These are phyloP conservation scores for Coendou prehensilis DNA, from an alignment of 2,797 vertebrate genomes.

Conservation along the genomic window DNA sequence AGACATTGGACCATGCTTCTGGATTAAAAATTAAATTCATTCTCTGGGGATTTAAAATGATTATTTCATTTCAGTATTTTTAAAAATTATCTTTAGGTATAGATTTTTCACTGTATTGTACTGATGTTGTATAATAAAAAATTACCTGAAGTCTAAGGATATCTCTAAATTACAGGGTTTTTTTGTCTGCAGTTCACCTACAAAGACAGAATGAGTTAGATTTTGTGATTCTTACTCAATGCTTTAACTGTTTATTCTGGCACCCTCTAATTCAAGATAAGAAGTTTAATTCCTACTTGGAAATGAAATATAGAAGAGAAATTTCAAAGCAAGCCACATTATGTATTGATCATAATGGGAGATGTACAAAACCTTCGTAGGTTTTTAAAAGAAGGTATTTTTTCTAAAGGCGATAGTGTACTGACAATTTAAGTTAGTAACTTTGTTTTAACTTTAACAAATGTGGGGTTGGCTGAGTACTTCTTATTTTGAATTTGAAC, in stretches of 20 bases:
- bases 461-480: conserved; percentile 45
- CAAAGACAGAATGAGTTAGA: conserved; percentile 63
- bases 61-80: conserved; percentile 75
- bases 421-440: conserved; percentile 77
- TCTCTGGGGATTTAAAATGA: neutral
- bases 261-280: conserved; percentile 80
- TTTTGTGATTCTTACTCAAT: conserved; percentile 62
- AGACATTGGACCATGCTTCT: neutral
- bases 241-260: conserved; percentile 72
- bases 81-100: conserved; percentile 70
- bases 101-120: conserved; percentile 51
- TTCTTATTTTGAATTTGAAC: conserved; percentile 70
- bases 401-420: conserved; percentile 51
- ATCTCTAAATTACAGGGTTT: conserved; percentile 60
- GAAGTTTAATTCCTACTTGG: conserved; percentile 80
- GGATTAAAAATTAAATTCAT: conserved; percentile 44
- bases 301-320: conserved; percentile 71
- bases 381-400: conserved; percentile 70
- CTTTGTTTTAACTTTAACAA: conserved; percentile 79
- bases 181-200: conserved; percentile 42
- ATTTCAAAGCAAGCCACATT: conserved; percentile 76
- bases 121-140: conserved; percentile 66
- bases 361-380: conserved; percentile 55
- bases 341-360: conserved; percentile 73
- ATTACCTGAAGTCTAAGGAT: conserved; percentile 63